Conservation (phyloP, 2,113 vertebrate species). For the Pomatostomus ruficeps region DNA sequence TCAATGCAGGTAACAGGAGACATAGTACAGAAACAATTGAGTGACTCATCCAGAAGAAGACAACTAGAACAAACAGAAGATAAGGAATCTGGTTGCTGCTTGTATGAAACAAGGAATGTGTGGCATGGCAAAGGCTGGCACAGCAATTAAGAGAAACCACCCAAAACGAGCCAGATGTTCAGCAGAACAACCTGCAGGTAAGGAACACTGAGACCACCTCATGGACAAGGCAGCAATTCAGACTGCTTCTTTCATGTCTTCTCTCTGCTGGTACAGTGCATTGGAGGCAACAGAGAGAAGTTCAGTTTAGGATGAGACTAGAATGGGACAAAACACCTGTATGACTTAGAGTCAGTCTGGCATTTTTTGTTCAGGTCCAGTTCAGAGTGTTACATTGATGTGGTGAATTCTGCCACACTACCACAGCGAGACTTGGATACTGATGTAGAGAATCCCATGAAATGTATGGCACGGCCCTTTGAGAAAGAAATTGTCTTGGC, state of each 20-base stretch:
- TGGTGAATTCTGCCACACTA: not conserved
- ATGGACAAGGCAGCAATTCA: not conserved
- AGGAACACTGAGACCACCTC: not conserved
- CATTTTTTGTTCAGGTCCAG: not conserved
- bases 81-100: not conserved
- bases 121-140: not conserved
- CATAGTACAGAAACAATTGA: not conserved
- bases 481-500: not conserved
- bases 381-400: not conserved
- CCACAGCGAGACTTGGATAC: not conserved
- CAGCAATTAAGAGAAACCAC: not conserved
- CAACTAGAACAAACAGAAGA: not conserved
- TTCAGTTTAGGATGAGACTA: not conserved
- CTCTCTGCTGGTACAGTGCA: not conserved
- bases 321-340: not conserved
- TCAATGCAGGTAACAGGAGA: not conserved
- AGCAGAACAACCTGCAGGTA: not conserved
- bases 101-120: not conserved
- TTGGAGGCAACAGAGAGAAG: not conserved
- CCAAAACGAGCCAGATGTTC: not conserved
- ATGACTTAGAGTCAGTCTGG: not conserved
- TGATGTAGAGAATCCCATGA: fast-evolving
- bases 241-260: not conserved
- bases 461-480: fast-evolving
- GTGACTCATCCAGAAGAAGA: not conserved